These are phyloP conservation scores for Phrynosoma platyrhinos DNA, from an alignment of 2,113 vertebrate species.

Conservation along the genomic window DNA sequence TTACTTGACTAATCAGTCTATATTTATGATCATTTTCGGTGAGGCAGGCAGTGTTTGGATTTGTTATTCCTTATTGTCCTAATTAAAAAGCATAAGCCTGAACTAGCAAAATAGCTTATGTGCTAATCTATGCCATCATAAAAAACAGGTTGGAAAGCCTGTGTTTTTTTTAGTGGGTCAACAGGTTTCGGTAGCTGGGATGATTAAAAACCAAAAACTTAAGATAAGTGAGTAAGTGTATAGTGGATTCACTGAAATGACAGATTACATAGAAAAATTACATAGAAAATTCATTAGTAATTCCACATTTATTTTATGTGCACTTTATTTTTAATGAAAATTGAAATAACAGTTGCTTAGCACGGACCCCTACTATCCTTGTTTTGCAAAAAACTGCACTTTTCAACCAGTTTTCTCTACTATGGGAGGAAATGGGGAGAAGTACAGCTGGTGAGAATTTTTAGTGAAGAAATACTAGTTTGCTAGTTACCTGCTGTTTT, in stretches of 20 bases:
- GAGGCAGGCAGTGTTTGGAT: fast-evolving
- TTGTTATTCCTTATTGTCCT: constrained; percentile 5
- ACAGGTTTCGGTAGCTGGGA: background rate
- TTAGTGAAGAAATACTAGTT: background rate
- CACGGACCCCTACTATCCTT: background rate
- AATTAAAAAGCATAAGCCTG: constrained; percentile 28
- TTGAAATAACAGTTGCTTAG: background rate
- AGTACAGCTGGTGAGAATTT: background rate
- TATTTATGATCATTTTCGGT: background rate
- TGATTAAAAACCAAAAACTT: background rate
- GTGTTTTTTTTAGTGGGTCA: constrained; percentile 8
- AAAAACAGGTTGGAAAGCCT: background rate
- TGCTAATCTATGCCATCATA: constrained; percentile 31
- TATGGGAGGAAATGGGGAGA: background rate
- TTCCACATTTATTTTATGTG: background rate
- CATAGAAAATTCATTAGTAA: background rate
- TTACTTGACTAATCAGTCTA: background rate
- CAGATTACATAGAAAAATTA: constrained; percentile 4
- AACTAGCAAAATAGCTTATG: constrained; percentile 11
- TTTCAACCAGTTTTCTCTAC: background rate
- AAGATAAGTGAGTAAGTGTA: background rate
- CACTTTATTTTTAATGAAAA: background rate
- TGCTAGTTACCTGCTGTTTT: background rate
- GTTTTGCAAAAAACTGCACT: background rate
- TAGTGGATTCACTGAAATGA: background rate